Percentiles rank a stretch among this genome's conserved stretches.
These are phyloP conservation scores for Eulemur rufifrons DNA, from an alignment of 2,113 vertebrate species.

Conservation along the genomic window DNA sequence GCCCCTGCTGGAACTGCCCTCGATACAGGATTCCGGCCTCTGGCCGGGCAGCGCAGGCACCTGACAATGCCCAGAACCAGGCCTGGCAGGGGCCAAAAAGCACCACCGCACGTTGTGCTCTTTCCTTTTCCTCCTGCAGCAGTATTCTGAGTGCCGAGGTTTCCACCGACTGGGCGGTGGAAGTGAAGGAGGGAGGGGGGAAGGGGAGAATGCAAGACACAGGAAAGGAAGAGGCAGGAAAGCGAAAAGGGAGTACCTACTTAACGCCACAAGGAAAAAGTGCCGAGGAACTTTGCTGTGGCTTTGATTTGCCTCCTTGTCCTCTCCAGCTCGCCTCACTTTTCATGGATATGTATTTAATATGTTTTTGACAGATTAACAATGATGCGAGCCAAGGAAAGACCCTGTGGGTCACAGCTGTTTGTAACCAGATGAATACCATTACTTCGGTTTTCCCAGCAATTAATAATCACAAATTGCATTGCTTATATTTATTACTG, in stretches of 20 bases:
- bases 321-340: neutral
- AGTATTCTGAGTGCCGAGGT: neutral
- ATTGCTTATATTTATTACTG: neutral
- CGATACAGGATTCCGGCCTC: neutral
- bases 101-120: fast-evolving
- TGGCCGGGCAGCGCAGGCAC: neutral
- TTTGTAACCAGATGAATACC: neutral
- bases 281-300: fast-evolving
- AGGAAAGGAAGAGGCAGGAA: neutral
- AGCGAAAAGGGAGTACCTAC: neutral
- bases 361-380: neutral
- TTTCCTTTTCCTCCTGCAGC: neutral
- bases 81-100: neutral
- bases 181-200: neutral
- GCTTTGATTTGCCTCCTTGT: neutral
- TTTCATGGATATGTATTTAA: neutral
- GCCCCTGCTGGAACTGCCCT: no score
- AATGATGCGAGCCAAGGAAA: neutral
- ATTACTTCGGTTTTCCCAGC: neutral
- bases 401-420: neutral
- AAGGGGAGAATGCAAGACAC: neutral
- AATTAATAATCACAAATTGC: neutral
- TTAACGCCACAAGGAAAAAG: neutral
- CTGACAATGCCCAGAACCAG: neutral
- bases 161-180: neutral